These are phyloP conservation scores for Poliocrania exsul DNA, from an alignment of 2,797 vertebrate genomes.

Conservation along the genomic window DNA sequence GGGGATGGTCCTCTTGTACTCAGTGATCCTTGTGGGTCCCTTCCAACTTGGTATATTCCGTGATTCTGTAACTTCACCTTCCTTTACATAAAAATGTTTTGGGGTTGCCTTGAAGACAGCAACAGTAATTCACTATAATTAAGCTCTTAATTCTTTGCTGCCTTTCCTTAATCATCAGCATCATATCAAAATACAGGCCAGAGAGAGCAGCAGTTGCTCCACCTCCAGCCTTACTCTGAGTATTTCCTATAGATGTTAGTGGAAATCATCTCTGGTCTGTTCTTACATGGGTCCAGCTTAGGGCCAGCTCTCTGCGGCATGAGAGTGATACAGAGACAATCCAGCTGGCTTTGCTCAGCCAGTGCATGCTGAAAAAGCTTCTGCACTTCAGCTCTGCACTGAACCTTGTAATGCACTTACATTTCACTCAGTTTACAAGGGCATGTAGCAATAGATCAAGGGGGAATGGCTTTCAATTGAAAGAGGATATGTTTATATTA, in stretches of 20 bases:
- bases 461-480: background rate
- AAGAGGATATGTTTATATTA: background rate
- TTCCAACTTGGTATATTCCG: background rate
- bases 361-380: background rate
- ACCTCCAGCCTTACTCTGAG: background rate
- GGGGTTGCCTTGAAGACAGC: background rate
- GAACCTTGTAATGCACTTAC: background rate
- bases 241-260: background rate
- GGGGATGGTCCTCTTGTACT: background rate
- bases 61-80: too few species aligned
- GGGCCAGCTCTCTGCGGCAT: background rate
- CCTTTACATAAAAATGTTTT: background rate
- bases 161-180: background rate
- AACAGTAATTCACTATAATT: background rate
- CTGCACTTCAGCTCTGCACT: background rate
- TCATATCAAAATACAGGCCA: background rate
- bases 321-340: background rate
- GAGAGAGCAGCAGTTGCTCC: background rate
- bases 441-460: background rate
- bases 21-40: too few species aligned
- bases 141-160: background rate
- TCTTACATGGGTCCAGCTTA: accelerated
- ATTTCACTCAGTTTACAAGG: background rate
- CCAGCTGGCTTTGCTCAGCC: background rate
- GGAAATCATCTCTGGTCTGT: accelerated